A percentile compares a stretch with the other conserved stretches of the same genome.
Evolutionary conservation across 35 echinoderm and acorn worm genomes (phyloP).

Genomic region (Anneissia japonica): DNA sequence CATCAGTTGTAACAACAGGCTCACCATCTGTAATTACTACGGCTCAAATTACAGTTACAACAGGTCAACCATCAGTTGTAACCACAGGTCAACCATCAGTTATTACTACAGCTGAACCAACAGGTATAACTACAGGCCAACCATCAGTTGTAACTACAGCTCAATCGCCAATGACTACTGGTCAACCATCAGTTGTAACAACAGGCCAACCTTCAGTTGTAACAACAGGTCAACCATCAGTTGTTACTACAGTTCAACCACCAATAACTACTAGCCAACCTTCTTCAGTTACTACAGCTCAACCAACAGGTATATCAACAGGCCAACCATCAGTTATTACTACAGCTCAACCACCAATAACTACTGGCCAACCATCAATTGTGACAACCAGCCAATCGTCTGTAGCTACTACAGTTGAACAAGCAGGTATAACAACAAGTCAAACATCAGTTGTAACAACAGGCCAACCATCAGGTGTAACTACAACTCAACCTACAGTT

Average conservation of each 20-base stretch:
- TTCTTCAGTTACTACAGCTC: conserved; percentile 17
- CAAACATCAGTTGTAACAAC: conserved; percentile 19
- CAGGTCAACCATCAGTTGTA: too few relatives aligned
- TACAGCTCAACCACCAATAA: conserved; percentile 18
- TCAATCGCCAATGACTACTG: neutral
- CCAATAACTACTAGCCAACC: neutral
- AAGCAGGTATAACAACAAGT: neutral
- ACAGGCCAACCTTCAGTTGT: neutral
- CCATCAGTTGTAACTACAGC: conserved; percentile 6
- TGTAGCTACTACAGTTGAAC: neutral
- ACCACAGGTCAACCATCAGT: too few relatives aligned
- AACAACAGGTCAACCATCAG: neutral
- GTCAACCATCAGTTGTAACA: neutral
- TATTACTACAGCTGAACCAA: neutral
- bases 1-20: neutral
- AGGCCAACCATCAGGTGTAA: neutral
- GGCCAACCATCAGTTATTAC: conserved; percentile 4
- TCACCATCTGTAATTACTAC: neutral
- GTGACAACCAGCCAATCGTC: neutral
- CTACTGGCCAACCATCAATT: neutral
- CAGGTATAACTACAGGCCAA: neutral
- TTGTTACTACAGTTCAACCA: conserved; percentile 17
- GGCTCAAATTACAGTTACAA: too few relatives aligned
- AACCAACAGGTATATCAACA: neutral
- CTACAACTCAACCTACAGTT: neutral